A percentile compares a stretch with the other conserved stretches of the same genome.
Evolutionary conservation across 2,797 vertebrate genomes (phyloP).

Genomic region (Ptychobarbus kaznakovi): DNA sequence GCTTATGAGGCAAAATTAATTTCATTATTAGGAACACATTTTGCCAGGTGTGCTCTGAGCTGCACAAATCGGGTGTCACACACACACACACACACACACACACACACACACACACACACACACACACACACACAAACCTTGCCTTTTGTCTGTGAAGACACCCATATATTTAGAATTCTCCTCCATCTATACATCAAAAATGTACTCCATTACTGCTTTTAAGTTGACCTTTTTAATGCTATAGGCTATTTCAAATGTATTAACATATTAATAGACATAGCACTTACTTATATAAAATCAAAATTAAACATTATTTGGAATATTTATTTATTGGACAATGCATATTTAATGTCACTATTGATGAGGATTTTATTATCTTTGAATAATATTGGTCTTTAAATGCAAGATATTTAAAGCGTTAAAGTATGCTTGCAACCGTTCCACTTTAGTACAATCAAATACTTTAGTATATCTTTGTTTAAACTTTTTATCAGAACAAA

Average conservation of each 20-base stretch:
- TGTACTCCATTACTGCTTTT: not conserved
- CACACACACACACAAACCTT: not conserved
- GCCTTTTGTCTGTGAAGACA: slow-evolving; percentile 24
- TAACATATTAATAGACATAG: not conserved
- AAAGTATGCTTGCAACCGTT: too few species aligned
- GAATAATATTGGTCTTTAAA: too few species aligned
- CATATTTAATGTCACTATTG: too few species aligned
- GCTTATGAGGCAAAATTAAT: slow-evolving; percentile 70
- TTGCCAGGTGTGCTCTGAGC: slow-evolving; percentile 50
- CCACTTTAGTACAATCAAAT: too few species aligned
- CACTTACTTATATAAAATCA: not conserved
- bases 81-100: slow-evolving; percentile 17
- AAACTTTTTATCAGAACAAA: too few species aligned
- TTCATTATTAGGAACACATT: slow-evolving; percentile 48
- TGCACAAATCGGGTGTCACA: slow-evolving; percentile 22
- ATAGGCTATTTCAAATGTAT: not conserved
- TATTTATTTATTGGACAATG: too few species aligned
- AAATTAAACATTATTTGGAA: not conserved
- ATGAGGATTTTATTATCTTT: too few species aligned
- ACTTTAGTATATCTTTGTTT: too few species aligned
- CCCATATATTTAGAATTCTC: slow-evolving; percentile 21
- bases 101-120: slow-evolving; percentile 11
- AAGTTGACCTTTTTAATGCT: not conserved
- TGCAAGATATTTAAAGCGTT: too few species aligned
- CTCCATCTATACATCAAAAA: not conserved